Conservation (phyloP, 1,140 invertebrate genomes). For the Polypedilum vanderplanki region DNA sequence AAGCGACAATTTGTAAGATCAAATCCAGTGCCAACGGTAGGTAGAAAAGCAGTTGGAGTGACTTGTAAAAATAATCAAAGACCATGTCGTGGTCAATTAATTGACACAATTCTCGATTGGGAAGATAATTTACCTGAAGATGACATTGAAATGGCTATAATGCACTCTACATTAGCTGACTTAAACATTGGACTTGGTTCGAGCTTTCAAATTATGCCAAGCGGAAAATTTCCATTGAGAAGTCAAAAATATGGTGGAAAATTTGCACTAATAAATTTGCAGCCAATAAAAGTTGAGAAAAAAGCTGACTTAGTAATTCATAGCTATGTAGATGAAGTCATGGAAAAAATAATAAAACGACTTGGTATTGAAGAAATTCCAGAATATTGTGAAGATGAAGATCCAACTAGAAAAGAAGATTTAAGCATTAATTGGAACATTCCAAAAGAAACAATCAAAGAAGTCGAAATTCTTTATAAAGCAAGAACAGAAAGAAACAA, state of each 20-base stretch:
- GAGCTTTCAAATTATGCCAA: constrained; percentile 94
- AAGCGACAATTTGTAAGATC: constrained; percentile 74
- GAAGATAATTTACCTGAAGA: constrained; percentile 87
- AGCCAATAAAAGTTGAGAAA: constrained; percentile 94
- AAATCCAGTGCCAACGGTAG: constrained; percentile 77
- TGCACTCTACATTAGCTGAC: constrained; percentile 85
- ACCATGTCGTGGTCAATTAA: constrained; percentile 74
- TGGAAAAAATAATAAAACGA: constrained; percentile 66
- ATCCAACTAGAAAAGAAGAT: constrained; percentile 56
- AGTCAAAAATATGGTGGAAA: constrained; percentile 82
- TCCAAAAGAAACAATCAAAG: constrained; percentile 37
- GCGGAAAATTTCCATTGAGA: constrained; percentile 85
- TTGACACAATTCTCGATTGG: constrained; percentile 97
- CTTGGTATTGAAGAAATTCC: constrained; percentile 60
- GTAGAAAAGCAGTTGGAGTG: constrained; percentile 77
- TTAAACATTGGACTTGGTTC: constrained; percentile 91
- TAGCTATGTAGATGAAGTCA: constrained; percentile 80
- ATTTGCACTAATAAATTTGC: constrained; percentile 92
- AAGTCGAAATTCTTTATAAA: constrained; percentile 34
- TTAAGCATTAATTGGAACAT: constrained; percentile 57
- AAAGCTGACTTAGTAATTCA: constrained; percentile 86
- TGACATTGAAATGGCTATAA: constrained; percentile 78
- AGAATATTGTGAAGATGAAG: constrained; percentile 56
- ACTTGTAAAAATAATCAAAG: constrained; percentile 61
- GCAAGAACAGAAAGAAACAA: not conserved